Evolutionary conservation across 2,113 vertebrate genomes (phyloP).

Genomic region (Passer montanus): DNA sequence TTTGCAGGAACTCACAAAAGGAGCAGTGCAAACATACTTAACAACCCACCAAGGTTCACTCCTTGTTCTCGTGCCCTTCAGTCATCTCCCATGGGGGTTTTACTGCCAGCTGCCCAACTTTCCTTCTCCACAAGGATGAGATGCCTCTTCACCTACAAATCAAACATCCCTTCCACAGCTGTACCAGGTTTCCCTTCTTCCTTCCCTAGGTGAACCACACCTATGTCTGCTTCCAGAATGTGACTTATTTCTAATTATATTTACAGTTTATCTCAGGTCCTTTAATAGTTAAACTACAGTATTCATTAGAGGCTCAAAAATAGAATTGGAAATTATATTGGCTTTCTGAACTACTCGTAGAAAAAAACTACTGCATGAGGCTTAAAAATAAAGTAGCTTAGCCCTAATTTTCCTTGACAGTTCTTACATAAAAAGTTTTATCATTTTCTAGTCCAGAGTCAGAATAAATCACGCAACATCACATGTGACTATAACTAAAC

Average conservation of each 20-base stretch:
- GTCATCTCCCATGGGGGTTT: not conserved
- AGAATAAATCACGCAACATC: slow-evolving; percentile 7
- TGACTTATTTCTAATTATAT: not conserved
- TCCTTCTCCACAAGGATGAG: not conserved
- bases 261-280: not conserved
- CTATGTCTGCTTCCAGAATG: not conserved
- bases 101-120: not conserved
- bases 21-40: not conserved
- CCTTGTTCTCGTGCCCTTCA: not conserved
- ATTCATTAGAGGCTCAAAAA: not conserved
- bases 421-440: slow-evolving; percentile 44
- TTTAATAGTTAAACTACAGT: not conserved
- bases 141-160: not conserved
- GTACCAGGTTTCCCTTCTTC: not conserved
- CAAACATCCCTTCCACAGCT: not conserved
- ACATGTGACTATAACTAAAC: not conserved
- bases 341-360: not conserved
- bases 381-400: slow-evolving; percentile 30
- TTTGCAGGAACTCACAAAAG: not conserved
- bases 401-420: slow-evolving; percentile 36
- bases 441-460: not conserved
- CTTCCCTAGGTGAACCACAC: not conserved
- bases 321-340: not conserved
- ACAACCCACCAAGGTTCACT: not conserved
- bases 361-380: not conserved